phyloP scores from a whole-genome alignment of 2,797 vertebrate genomes.

The Darevskia nairensis region DNA sequence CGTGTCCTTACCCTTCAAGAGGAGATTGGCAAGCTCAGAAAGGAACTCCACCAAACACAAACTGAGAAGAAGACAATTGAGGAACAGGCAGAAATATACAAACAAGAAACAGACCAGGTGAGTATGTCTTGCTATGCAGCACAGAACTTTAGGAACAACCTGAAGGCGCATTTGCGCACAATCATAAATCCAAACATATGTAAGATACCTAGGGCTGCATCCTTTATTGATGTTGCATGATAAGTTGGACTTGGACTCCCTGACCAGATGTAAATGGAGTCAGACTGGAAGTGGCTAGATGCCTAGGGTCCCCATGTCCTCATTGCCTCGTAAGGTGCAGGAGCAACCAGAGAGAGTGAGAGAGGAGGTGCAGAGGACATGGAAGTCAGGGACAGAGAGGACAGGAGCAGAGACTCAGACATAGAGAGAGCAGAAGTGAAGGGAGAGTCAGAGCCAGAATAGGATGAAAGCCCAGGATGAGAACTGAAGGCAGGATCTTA shows the following conservation, averaged over 20 bases:
- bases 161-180: not conserved
- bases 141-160: not conserved
- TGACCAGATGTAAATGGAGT: not conserved
- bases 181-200: no score
- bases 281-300: not conserved
- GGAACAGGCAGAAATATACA: conserved; percentile 90
- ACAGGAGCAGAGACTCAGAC: not conserved
- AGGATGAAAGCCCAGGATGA: no score
- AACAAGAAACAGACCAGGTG: conserved; percentile 91
- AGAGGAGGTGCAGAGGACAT: not conserved
- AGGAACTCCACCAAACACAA: conserved; percentile 87
- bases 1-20: conserved; percentile 87
- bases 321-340: not conserved
- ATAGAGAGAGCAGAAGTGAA: not conserved
- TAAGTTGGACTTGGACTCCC: not conserved
- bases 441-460: no score
- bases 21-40: conserved; percentile 89
- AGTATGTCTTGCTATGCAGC: not conserved
- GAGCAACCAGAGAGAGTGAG: not conserved
- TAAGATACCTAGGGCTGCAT: not conserved
- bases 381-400: not conserved
- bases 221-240: not conserved
- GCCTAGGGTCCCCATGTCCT: not conserved
- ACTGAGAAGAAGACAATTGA: conserved; percentile 93
- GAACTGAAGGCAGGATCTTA: no score